Percentiles rank a stretch among this genome's conserved stretches.
These are phyloP conservation scores for Sorex fumeus DNA, from an alignment of 2,113 vertebrate genomes.

Conservation along the genomic window DNA sequence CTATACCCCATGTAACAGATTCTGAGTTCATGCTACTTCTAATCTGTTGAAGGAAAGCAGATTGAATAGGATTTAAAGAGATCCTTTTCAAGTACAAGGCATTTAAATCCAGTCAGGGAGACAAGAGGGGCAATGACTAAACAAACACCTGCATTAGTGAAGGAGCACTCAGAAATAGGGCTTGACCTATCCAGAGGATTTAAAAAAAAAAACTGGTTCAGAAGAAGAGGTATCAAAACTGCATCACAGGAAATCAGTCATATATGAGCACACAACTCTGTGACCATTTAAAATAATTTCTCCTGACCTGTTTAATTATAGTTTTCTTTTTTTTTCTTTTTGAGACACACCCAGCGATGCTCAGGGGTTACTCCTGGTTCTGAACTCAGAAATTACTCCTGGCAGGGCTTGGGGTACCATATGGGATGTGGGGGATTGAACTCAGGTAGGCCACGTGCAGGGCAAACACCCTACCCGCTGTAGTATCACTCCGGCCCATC, in stretches of 20 bases:
- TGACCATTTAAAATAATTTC: conserved; percentile 61
- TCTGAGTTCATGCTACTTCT: background rate
- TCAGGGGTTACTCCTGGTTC: no score
- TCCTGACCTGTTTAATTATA: background rate
- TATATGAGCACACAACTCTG: background rate
- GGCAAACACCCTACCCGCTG: no score
- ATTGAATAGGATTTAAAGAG: conserved; percentile 31
- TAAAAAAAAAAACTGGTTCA: conserved; percentile 20
- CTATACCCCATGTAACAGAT: background rate
- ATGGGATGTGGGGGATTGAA: no score
- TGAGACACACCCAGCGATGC: background rate
- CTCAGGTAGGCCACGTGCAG: no score
- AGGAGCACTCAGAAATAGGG: conserved; percentile 50
- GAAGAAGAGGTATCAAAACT: conserved; percentile 59
- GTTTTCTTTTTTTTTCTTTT: conserved; percentile 24
- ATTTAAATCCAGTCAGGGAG: background rate
- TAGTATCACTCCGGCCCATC: no score
- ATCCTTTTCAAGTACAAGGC: conserved; percentile 20
- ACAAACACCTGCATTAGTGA: conserved; percentile 54
- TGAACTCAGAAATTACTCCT: no score
- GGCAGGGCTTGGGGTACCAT: no score
- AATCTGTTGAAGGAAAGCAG: background rate
- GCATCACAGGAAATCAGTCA: conserved; percentile 8
- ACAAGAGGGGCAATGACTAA: background rate
- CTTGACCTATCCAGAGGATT: background rate